Conservation (phyloP, 2,113 vertebrate genomes). For the Anser brachyrhynchus region DNA sequence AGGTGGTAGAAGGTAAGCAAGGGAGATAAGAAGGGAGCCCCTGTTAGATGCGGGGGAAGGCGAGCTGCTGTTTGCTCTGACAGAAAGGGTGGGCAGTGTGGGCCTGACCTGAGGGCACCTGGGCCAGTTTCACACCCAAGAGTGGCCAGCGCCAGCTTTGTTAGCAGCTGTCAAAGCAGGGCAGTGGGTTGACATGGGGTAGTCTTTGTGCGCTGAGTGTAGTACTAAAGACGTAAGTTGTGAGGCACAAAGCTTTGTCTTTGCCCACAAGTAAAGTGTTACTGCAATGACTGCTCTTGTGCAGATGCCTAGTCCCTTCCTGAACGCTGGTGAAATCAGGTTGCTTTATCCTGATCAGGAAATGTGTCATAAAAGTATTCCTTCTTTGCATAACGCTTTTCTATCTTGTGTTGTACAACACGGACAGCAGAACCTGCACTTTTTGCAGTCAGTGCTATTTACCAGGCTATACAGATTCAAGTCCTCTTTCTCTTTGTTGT, state of each 20-base stretch:
- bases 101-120: not conserved
- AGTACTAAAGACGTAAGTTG: not conserved
- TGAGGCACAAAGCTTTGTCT: not conserved
- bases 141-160: not conserved
- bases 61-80: not conserved
- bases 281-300: not conserved
- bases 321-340: not conserved
- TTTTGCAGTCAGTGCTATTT: not conserved
- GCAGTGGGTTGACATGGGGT: not conserved
- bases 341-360: not conserved
- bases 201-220: not conserved
- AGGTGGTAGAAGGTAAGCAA: constrained; percentile 91
- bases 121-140: not conserved
- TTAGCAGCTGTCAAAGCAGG: not conserved
- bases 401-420: not conserved
- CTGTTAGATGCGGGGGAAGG: not conserved
- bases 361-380: not conserved
- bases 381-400: not conserved
- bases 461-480: not conserved
- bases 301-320: not conserved
- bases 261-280: not conserved
- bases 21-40: not conserved
- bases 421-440: not conserved
- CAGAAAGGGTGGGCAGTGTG: not conserved
- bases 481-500: not conserved